A percentile compares a stretch with the other conserved stretches of the same genome.
Evolutionary conservation across 2,113 vertebrate species (phyloP).

Genomic region (Bothrops jararaca): DNA sequence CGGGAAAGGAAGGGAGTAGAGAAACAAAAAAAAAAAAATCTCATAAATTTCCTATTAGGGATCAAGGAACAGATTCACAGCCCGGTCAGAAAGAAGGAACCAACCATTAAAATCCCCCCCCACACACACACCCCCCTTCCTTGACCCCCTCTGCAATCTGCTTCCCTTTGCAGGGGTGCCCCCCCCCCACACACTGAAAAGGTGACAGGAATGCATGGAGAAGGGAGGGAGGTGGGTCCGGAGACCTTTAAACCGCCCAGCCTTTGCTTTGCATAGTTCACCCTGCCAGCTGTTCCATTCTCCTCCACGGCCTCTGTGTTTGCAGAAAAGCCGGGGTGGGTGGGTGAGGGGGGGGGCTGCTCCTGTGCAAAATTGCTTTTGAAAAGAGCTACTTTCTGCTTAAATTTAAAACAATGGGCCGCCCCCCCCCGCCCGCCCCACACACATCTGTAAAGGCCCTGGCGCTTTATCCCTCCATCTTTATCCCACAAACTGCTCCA

Average conservation of each 20-base stretch:
- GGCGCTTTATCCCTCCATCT: constrained; percentile 76
- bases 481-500: constrained; percentile 95
- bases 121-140: too few relatives aligned
- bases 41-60: neutral
- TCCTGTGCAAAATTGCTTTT: constrained; percentile 88
- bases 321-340: constrained; percentile 71
- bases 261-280: constrained; percentile 85
- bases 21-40: neutral
- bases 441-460: constrained; percentile 98
- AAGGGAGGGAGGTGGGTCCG: neutral
- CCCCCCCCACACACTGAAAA: constrained; percentile 45
- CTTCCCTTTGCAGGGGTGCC: constrained; percentile 57
- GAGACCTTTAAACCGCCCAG: constrained; percentile 78
- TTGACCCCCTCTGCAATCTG: constrained; percentile 1
- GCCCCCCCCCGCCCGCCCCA: constrained; percentile 66
- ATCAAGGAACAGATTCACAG: neutral
- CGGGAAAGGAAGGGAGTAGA: neutral
- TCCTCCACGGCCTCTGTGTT: constrained; percentile 73
- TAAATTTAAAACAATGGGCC: constrained; percentile 87
- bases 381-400: constrained; percentile 85
- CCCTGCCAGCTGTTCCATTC: constrained; percentile 84
- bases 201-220: constrained; percentile 23
- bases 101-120: neutral
- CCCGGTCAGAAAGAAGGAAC: neutral
- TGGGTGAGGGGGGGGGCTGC: constrained; percentile 3